These are phyloP conservation scores for Coranthus polyacanthus DNA, from an alignment of 2,797 vertebrate species.

Conservation along the genomic window DNA sequence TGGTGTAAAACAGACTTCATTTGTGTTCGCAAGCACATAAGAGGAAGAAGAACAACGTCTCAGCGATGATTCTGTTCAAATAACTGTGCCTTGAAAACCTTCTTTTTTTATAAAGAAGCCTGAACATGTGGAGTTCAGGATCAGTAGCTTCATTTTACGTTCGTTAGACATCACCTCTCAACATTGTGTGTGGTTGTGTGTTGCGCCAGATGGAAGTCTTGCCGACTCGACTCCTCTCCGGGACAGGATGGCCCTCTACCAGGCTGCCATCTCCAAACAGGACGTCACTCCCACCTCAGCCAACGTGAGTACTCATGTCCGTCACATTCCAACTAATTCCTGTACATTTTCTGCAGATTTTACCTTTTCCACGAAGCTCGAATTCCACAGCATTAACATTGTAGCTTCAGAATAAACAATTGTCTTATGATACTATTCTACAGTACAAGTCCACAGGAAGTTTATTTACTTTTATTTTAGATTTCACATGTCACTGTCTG, in stretches of 20 bases:
- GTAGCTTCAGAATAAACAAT: no score
- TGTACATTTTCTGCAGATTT: no score
- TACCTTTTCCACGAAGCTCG: not conserved
- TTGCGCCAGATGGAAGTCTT: constrained; percentile 72
- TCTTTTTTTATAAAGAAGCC: not conserved
- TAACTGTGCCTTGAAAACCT: not conserved
- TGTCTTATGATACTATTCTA: no score
- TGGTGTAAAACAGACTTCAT: not conserved
- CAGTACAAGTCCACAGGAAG: not conserved
- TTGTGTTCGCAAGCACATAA: not conserved
- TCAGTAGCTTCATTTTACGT: not conserved
- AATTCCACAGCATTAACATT: no score
- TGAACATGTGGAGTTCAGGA: not conserved
- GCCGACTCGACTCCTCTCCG: constrained; percentile 91
- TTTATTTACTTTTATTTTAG: no score
- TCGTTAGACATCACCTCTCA: not conserved
- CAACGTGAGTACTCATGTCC: constrained; percentile 77
- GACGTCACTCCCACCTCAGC: constrained; percentile 72
- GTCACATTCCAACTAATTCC: no score
- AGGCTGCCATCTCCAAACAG: constrained; percentile 93
- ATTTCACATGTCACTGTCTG: not conserved
- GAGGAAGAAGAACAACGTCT: no score
- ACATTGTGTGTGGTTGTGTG: not conserved
- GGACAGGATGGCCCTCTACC: constrained; percentile 95
- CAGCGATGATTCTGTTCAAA: no score